These are phyloP conservation scores for Emesis russula DNA, from an alignment of 2,888 invertebrate genomes.

Conservation along the genomic window DNA sequence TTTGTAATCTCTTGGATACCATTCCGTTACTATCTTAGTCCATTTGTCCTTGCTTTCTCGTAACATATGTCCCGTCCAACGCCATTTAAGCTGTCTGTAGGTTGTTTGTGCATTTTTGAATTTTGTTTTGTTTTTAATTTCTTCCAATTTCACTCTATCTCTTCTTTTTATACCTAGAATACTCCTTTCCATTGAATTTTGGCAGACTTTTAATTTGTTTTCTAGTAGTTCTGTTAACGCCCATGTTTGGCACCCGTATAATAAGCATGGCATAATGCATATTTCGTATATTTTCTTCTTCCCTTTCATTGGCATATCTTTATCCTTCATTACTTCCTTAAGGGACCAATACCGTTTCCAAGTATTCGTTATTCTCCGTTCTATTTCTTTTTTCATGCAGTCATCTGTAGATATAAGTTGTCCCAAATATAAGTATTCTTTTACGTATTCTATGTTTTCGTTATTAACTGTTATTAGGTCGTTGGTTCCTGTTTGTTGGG, in stretches of 20 bases:
- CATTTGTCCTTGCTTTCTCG: too few species aligned
- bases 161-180: slow-evolving; percentile 76
- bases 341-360: too few species aligned
- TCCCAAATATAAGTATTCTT: slow-evolving; percentile 29
- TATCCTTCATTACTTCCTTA: too few species aligned
- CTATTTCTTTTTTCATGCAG: slow-evolving; percentile 37
- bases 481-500: background rate
- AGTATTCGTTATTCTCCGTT: slow-evolving; percentile 36
- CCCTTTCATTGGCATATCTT: slow-evolving; percentile 19
- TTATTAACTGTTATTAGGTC: background rate
- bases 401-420: background rate
- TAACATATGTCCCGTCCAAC: too few species aligned
- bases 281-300: slow-evolving; percentile 31
- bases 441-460: slow-evolving; percentile 25
- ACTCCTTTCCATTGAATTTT: too few species aligned
- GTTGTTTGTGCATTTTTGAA: too few species aligned
- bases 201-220: slow-evolving; percentile 34
- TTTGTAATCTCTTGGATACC: too few species aligned
- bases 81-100: slow-evolving; percentile 65
- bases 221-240: slow-evolving; percentile 21
- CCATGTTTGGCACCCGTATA: slow-evolving; percentile 30
- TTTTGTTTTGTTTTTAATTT: too few species aligned
- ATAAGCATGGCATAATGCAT: background rate
- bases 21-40: too few species aligned
- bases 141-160: slow-evolving; percentile 57